Conservation (phyloP, 2,797 vertebrate genomes). For the Sandelia bainsii region DNA sequence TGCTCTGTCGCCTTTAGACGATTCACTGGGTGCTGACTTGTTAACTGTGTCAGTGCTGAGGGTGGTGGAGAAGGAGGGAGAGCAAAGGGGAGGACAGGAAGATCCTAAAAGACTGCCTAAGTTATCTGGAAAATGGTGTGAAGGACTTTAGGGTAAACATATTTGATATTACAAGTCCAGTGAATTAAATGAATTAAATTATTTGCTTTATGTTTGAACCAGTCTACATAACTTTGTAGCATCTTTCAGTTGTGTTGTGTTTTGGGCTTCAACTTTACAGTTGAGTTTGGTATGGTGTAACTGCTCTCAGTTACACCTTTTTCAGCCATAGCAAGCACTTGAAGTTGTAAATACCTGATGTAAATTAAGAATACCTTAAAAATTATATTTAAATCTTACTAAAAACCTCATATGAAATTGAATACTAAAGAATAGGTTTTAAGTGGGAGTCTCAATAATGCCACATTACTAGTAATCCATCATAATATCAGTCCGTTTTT, state of each 20-base stretch:
- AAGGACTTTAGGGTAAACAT: constrained; percentile 34
- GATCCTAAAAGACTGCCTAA: constrained; percentile 47
- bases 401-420: too few species aligned
- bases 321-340: too few species aligned
- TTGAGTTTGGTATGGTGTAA: too few species aligned
- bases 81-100: constrained; percentile 55
- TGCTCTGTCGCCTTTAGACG: constrained; percentile 69
- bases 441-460: neutral
- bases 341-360: too few species aligned
- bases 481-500: constrained; percentile 8
- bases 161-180: constrained; percentile 23
- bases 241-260: too few species aligned
- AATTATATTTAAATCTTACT: too few species aligned
- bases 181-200: neutral
- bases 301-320: too few species aligned
- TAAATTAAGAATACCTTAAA: too few species aligned
- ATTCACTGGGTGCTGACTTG: constrained; percentile 68
- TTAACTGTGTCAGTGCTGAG: constrained; percentile 41
- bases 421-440: too few species aligned
- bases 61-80: constrained; percentile 23
- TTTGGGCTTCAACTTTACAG: too few species aligned
- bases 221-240: neutral
- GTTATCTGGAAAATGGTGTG: constrained; percentile 36
- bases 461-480: constrained; percentile 9
- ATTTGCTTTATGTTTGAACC: neutral